Percentiles rank a stretch among this genome's conserved stretches.
These are phyloP conservation scores for Pristionchus mayeri DNA, from an alignment of 2,888 invertebrate species.

Conservation along the genomic window DNA sequence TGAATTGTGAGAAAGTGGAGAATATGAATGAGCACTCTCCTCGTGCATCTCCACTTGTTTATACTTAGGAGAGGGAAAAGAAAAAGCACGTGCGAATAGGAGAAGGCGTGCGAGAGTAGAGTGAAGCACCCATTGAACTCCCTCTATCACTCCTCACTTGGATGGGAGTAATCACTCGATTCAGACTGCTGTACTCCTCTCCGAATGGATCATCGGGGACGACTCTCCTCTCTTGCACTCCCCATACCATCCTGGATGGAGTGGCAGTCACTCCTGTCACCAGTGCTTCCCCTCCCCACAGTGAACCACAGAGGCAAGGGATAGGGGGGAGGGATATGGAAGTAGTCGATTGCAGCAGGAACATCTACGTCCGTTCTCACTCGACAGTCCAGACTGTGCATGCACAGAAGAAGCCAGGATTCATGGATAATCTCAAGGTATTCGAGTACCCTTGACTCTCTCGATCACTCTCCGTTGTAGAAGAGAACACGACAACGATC, in stretches of 20 bases:
- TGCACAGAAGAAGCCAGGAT: constrained; percentile 18
- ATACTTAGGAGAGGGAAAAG: background rate
- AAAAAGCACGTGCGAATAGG: background rate
- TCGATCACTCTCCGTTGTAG: background rate
- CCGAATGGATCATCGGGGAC: background rate
- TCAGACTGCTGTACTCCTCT: constrained; percentile 9
- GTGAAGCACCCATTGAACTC: background rate
- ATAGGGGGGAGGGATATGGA: background rate
- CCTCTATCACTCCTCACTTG: background rate
- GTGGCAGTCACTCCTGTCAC: constrained; percentile 30
- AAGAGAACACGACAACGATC: constrained; percentile 41
- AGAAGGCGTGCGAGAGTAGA: background rate
- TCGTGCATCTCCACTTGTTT: background rate
- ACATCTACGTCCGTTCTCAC: constrained; percentile 29
- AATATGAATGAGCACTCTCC: background rate
- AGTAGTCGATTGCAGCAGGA: background rate
- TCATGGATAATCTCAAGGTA: constrained; percentile 42
- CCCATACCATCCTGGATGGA: background rate
- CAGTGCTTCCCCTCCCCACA: background rate
- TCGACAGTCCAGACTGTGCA: background rate
- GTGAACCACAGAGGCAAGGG: background rate
- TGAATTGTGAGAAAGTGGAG: background rate
- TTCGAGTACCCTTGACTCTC: too few relatives aligned
- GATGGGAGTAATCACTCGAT: background rate
- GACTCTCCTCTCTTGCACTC: background rate